Percentiles rank a stretch among this genome's conserved stretches.
phyloP scores from a whole-genome alignment of 2,797 vertebrate species.

The Pipistrellus pygmaeus region DNA sequence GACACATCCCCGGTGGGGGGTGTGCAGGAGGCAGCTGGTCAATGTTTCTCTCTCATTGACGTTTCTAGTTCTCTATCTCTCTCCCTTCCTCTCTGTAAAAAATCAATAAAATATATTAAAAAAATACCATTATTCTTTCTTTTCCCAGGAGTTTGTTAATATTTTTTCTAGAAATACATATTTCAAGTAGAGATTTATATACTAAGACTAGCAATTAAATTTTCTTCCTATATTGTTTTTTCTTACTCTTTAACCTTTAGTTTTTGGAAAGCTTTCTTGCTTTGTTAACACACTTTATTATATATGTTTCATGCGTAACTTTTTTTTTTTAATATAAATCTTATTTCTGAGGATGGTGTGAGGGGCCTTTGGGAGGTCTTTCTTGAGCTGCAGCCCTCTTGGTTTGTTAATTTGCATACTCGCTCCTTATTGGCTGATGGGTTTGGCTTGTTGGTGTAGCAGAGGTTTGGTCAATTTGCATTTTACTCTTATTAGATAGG shows the following conservation, averaged over 20 bases:
- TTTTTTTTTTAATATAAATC: neutral
- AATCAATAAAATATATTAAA: neutral
- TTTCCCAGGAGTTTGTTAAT: neutral
- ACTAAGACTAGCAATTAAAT: conserved; percentile 13
- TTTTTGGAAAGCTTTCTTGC: neutral
- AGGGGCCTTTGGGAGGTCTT: neutral
- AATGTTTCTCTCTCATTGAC: no score
- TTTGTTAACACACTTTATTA: neutral
- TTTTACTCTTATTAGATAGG: no score
- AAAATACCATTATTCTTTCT: neutral
- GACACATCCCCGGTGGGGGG: no score
- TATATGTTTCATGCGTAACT: neutral
- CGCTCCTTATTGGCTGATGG: no score
- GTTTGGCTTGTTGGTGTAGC: no score
- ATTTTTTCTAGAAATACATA: conserved; percentile 14
- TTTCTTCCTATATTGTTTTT: neutral
- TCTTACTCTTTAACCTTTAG: conserved; percentile 11
- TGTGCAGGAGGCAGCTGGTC: no score
- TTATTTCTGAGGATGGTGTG: neutral
- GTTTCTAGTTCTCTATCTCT: no score
- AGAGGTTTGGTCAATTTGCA: no score
- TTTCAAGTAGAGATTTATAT: conserved; percentile 29
- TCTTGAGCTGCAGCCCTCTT: neutral
- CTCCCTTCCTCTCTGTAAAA: no score
- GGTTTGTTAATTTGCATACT: no score